Percentiles rank a stretch among this genome's conserved stretches.
Evolutionary conservation across 2,888 invertebrate genomes (phyloP).

Genomic region (Thyatira batis): DNA sequence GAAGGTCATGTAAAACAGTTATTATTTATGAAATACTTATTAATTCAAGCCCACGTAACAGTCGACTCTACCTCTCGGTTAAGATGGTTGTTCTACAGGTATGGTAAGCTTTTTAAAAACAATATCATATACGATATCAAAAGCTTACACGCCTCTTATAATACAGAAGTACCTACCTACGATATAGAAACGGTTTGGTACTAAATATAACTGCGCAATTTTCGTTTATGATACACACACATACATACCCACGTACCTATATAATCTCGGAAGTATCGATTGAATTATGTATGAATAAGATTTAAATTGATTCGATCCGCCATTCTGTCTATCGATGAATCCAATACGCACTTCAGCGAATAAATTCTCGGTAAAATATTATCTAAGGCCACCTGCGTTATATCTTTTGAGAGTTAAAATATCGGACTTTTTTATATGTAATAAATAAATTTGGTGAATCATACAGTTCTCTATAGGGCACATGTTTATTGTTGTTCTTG

Average conservation of each 20-base stretch:
- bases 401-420: neutral
- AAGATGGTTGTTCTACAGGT: no score
- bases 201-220: neutral
- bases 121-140: no score
- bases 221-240: neutral
- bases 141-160: no score
- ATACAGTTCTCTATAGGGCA: neutral
- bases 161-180: no score
- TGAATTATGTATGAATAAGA: neutral
- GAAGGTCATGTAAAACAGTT: no score
- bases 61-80: no score
- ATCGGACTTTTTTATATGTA: neutral
- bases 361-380: constrained; percentile 1
- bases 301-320: neutral
- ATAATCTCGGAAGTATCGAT: neutral
- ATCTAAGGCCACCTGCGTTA: constrained; percentile 1
- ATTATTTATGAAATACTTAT: no score
- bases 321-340: neutral
- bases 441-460: neutral
- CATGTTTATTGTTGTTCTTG: neutral
- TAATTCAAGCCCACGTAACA: no score
- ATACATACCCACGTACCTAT: neutral
- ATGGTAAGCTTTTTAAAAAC: no score
- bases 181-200: no score
- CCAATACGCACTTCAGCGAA: neutral